These are phyloP conservation scores for Cheilosia scutellata DNA, from an alignment of 2,888 invertebrate species.

Conservation along the genomic window DNA sequence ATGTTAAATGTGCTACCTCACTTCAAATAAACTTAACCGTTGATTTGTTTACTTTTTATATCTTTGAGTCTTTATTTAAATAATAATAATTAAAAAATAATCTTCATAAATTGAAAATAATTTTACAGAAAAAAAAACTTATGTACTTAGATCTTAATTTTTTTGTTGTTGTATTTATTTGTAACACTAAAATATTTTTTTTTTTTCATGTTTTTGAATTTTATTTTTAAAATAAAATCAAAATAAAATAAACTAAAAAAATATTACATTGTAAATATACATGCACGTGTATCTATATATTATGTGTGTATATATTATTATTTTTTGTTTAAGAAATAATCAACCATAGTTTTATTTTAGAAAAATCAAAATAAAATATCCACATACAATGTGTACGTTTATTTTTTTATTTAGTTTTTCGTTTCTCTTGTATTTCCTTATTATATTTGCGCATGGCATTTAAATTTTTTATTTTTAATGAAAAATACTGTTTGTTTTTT, in stretches of 20 bases:
- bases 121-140: neutral
- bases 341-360: slow-evolving; percentile 43
- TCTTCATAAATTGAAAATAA: slow-evolving; percentile 4
- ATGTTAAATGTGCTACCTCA: too few relatives aligned
- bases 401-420: slow-evolving; percentile 15
- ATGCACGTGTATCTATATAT: neutral
- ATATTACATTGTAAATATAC: slow-evolving; percentile 31
- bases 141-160: neutral
- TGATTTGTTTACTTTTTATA: slow-evolving; percentile 2
- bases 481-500: slow-evolving; percentile 68
- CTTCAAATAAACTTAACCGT: neutral
- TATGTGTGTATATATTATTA: neutral
- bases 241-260: slow-evolving; percentile 31
- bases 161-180: neutral
- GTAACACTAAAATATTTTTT: neutral
- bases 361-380: slow-evolving; percentile 30
- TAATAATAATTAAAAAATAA: slow-evolving; percentile 18
- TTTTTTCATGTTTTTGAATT: slow-evolving; percentile 19
- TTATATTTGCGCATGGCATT: slow-evolving; percentile 21
- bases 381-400: slow-evolving; percentile 22
- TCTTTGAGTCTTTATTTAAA: slow-evolving; percentile 34
- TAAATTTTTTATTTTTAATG: slow-evolving; percentile 44
- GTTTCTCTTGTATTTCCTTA: slow-evolving; percentile 24
- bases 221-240: slow-evolving; percentile 62
- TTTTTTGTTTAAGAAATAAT: slow-evolving; percentile 47